Percentiles rank a stretch among this genome's conserved stretches.
phyloP scores from a whole-genome alignment of 64 coral and sea anemone genomes.

The Montipora efflorescens region DNA sequence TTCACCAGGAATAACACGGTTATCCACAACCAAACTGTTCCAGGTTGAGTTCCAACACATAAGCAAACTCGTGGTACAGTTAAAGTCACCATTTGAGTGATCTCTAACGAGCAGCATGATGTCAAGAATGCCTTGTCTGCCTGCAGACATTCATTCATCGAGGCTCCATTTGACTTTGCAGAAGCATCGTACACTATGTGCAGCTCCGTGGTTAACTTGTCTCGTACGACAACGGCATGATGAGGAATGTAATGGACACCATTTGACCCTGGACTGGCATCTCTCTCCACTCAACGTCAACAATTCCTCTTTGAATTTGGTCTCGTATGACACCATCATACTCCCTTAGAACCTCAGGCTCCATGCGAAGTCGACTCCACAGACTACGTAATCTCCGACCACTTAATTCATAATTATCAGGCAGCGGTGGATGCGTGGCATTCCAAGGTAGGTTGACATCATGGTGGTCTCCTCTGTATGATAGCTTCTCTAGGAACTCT shows the following conservation, averaged over 20 bases:
- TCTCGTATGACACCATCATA: conserved; percentile 56
- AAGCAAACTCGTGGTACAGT: too few relatives aligned
- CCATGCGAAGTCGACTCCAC: conserved; percentile 20
- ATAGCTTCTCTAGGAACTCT: conserved; percentile 4
- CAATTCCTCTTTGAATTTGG: conserved; percentile 33
- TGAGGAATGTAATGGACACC: conserved; percentile 54
- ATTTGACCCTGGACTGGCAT: neutral
- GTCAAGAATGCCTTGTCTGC: conserved; percentile 47
- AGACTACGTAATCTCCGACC: neutral
- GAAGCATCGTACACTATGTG: conserved; percentile 60
- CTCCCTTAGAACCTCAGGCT: conserved; percentile 27
- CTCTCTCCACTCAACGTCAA: conserved; percentile 24
- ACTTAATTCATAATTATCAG: conserved; percentile 60
- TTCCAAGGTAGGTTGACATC: conserved; percentile 63
- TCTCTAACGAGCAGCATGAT: neutral
- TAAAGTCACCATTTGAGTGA: too few relatives aligned
- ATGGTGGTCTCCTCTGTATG: conserved; percentile 17
- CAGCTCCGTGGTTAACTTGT: conserved; percentile 56
- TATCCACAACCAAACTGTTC: too few relatives aligned
- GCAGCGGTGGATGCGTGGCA: conserved; percentile 35
- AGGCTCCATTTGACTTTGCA: neutral
- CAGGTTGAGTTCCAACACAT: too few relatives aligned
- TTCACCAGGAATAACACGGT: too few relatives aligned
- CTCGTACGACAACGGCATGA: conserved; percentile 43
- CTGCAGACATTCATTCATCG: conserved; percentile 54